A percentile compares a stretch with the other conserved stretches of the same genome.
Evolutionary conservation across 2,113 vertebrate genomes (phyloP).

Genomic region (Rattus rattus): DNA sequence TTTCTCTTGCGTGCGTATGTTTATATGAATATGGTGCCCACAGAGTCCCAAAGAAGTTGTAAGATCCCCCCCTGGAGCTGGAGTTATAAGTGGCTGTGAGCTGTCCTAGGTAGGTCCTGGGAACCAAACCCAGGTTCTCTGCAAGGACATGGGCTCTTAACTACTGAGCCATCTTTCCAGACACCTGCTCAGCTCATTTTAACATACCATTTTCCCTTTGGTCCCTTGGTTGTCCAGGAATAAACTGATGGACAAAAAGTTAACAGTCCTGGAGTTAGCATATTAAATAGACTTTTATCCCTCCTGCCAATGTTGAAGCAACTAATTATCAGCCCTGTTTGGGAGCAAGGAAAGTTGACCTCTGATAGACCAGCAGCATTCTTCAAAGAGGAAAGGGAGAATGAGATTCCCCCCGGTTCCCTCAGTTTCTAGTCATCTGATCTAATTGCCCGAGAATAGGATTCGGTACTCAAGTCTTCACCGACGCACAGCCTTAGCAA

Average conservation of each 20-base stretch:
- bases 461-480: conserved; percentile 80
- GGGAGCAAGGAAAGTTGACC: conserved; percentile 50
- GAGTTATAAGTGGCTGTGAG: not conserved
- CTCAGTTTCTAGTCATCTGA: conserved; percentile 72
- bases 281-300: conserved; percentile 64
- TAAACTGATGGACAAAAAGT: conserved; percentile 30
- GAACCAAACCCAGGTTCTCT: not conserved
- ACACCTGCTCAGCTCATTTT: conserved; percentile 10
- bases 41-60: not conserved
- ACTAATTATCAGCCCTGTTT: conserved; percentile 59
- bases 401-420: not conserved
- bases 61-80: not conserved
- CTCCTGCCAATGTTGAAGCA: conserved; percentile 46
- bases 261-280: conserved; percentile 53
- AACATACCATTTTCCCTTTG: not conserved
- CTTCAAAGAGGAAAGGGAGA: conserved; percentile 59
- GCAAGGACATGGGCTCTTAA: not conserved
- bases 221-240: conserved; percentile 26
- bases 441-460: conserved; percentile 80
- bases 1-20: not conserved
- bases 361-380: conserved; percentile 2
- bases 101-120: too few species aligned
- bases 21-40: too few species aligned
- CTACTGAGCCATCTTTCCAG: not conserved
- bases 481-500: conserved; percentile 83